Conservation (phyloP, 2,113 vertebrate species). For the Larimichthys polyactis region DNA sequence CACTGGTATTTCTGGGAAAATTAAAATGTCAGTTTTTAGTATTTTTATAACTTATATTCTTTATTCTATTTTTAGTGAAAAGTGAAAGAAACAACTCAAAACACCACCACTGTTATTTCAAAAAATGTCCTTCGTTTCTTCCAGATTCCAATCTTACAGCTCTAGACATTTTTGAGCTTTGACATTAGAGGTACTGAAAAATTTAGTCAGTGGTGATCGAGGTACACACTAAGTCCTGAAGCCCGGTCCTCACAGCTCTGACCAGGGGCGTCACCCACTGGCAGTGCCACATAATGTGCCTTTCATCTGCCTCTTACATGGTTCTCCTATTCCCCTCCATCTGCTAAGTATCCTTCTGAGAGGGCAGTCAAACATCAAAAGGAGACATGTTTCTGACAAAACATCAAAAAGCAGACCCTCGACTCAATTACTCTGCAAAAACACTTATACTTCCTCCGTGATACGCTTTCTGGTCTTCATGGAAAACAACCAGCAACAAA, state of each 20-base stretch:
- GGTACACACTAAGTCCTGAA: not conserved
- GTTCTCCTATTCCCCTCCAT: slow-evolving; percentile 36
- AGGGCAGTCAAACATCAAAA: slow-evolving; percentile 53
- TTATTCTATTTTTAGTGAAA: not conserved
- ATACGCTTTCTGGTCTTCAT: not conserved
- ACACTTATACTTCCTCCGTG: slow-evolving; percentile 31
- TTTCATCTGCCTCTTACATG: slow-evolving; percentile 62
- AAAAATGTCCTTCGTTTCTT: not conserved
- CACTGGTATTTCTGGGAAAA: too few species aligned
- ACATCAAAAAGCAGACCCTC: slow-evolving; percentile 30
- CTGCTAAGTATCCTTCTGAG: slow-evolving; percentile 44
- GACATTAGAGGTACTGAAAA: not conserved
- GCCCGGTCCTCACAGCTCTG: not conserved
- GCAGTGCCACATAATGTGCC: not conserved
- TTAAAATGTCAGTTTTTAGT: not conserved
- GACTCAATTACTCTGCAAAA: slow-evolving; percentile 4
- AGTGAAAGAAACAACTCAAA: not conserved
- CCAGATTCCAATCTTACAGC: not conserved
- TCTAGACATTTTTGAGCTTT: not conserved
- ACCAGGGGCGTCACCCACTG: slow-evolving; percentile 19
- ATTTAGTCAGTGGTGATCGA: not conserved
- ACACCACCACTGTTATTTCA: not conserved
- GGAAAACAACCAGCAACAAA: slow-evolving; percentile 7
- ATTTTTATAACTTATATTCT: not conserved
- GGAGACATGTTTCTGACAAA: slow-evolving; percentile 22